Conservation (phyloP, 2,888 invertebrate genomes). For the Parnassius mnemosyne region DNA sequence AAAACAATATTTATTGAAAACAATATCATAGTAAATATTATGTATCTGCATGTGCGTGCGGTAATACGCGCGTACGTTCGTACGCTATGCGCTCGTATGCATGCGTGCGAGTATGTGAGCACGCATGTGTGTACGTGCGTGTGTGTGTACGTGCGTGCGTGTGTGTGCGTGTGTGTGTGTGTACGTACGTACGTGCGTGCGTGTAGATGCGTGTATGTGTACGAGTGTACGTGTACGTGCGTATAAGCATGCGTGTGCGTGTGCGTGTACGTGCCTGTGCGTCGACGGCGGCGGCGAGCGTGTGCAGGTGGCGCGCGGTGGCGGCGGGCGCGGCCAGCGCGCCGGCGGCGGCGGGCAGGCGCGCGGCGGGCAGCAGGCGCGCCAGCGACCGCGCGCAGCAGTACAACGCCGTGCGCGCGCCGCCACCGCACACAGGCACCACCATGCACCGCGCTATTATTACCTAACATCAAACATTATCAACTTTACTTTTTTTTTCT, state of each 20-base stretch:
- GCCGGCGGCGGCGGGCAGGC: constrained; percentile 48
- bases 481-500: no score
- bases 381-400: constrained; percentile 56
- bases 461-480: constrained; percentile 45
- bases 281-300: constrained; percentile 79
- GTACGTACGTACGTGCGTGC: no score
- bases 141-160: not conserved
- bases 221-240: not conserved
- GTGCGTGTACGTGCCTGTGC: constrained; percentile 52
- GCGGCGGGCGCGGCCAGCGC: constrained; percentile 78
- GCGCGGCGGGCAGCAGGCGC: constrained; percentile 39
- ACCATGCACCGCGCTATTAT: constrained; percentile 73
- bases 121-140: not conserved
- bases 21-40: no score
- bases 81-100: no score
- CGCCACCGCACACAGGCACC: constrained; percentile 48
- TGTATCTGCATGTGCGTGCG: no score
- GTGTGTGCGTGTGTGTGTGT: not conserved
- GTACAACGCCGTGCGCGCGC: constrained; percentile 51
- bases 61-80: no score
- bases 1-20: no score
- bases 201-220: not conserved
- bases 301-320: constrained; percentile 84
- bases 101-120: no score
- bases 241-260: no score